Evolutionary conservation across 2,797 vertebrate species (phyloP), one percentile per base, ranked within the genome.

Genomic region (Harpagifer antarcticus): DNA sequence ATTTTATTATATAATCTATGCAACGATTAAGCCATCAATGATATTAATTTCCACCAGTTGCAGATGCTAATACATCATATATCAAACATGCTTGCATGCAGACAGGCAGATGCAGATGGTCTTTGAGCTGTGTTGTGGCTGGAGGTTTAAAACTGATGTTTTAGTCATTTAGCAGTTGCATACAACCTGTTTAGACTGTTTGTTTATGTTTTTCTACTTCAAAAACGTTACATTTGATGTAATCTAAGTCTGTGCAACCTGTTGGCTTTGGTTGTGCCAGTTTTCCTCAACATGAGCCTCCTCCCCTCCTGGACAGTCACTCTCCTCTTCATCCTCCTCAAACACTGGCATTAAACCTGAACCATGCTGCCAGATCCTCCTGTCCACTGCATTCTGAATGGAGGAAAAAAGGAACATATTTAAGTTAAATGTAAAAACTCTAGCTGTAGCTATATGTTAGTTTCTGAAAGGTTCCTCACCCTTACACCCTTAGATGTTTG

Each of bases 311-410:
- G 19, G 19, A 40, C 4, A 76, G n/a, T 81, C 74, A 2, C 33
- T 10, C 44, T 42, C 68, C 65, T 83, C 83, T 31, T 91, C 88
- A 16, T 85, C 86, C 70, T 91, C 90, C 56, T 88, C 88, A 44
- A 85, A 77, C 61, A 89, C 84, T 40, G 88, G 85, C 67, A 68
- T 86, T 67, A 88, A 70, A 67, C 82, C 72, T 53, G 84, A 75
- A 68, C 82, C 64, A 53, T 88, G 87, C 62, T 89, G 79, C 83
- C 84, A 83, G 63, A 48, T 75, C 77, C 81, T 90, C 63, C 92
- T 85, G 61, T 93, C 89, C 27, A 58, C 27, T 13, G 81, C 19
- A 72, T 76, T 83, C 93, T 95, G 66, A 77, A 73, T 44, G 14
- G 68, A 62, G 55, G 45, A 3, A 54, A 23, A 48, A 42, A 23